These are phyloP conservation scores for Plebejus anna DNA, from an alignment of 2,888 invertebrate species.

Conservation along the genomic window DNA sequence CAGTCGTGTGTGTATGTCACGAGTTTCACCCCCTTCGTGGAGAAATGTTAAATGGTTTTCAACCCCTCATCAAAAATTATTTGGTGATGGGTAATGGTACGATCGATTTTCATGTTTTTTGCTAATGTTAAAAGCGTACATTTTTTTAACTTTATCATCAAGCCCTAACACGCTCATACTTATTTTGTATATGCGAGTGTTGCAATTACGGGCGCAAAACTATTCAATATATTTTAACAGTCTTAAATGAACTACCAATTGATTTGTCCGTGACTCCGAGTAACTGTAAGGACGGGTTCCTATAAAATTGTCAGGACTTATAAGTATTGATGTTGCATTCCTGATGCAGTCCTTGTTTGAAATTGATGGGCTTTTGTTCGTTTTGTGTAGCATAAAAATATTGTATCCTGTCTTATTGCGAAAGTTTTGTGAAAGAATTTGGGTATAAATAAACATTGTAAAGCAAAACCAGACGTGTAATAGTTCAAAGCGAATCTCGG, in stretches of 20 bases:
- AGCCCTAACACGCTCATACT: neutral
- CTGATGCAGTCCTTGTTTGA: constrained; percentile 1
- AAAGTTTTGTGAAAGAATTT: neutral
- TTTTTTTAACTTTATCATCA: neutral
- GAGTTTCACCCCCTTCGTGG: constrained; percentile 26
- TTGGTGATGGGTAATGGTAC: neutral
- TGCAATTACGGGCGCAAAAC: neutral
- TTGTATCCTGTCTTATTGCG: neutral
- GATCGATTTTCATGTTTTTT: neutral
- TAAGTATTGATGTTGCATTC: constrained; percentile 11
- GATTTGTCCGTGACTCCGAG: constrained; percentile 39
- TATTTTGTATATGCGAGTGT: neutral
- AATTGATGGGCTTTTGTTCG: constrained; percentile 22
- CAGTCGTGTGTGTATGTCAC: constrained; percentile 32
- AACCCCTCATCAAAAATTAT: neutral
- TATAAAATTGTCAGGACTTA: constrained; percentile 30
- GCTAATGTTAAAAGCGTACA: neutral
- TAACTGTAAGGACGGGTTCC: constrained; percentile 31
- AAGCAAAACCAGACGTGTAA: neutral
- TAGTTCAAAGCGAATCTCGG: neutral
- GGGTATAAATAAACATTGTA: neutral
- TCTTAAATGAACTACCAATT: constrained; percentile 6
- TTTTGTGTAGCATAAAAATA: neutral
- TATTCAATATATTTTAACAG: constrained; percentile 1
- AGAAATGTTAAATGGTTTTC: constrained; percentile 22